Evolutionary conservation across 2,797 vertebrate genomes (phyloP).

Genomic region (Brotogeris chrysoptera): DNA sequence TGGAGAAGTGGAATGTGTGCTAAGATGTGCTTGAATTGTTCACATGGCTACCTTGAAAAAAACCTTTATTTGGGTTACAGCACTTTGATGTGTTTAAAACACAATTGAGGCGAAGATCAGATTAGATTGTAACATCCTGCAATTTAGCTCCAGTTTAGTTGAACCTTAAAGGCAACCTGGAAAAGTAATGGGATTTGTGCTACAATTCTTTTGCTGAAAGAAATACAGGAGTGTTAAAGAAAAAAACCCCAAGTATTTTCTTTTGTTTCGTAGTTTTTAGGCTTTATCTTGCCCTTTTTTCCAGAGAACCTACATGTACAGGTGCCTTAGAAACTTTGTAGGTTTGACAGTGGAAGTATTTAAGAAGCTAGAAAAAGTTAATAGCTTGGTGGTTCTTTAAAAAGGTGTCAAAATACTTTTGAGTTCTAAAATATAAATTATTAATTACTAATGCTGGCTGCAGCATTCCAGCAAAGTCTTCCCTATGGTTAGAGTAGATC

Average conservation of each 20-base stretch:
- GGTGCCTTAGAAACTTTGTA: background rate
- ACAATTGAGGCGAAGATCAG: constrained; percentile 8
- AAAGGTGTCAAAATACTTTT: background rate
- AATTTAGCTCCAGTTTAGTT: constrained; percentile 18
- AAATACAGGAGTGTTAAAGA: background rate
- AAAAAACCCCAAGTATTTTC: background rate
- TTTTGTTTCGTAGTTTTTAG: background rate
- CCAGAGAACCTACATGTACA: accelerated
- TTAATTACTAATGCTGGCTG: background rate
- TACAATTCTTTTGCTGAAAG: background rate
- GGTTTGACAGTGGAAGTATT: background rate
- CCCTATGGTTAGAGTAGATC: background rate
- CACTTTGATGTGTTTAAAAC: constrained; percentile 34
- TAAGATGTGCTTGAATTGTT: background rate
- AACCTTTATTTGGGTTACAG: constrained; percentile 13
- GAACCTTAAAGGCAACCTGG: background rate
- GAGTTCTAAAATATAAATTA: background rate
- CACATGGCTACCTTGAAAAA: background rate
- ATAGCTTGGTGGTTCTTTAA: background rate
- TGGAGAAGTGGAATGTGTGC: background rate
- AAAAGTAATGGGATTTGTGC: background rate
- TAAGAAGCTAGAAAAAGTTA: background rate
- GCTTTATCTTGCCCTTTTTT: background rate
- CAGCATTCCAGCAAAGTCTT: background rate
- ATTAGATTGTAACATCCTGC: constrained; percentile 44